phyloP scores from a whole-genome alignment of 2,113 vertebrate species.

The Heterochromis multidens region DNA sequence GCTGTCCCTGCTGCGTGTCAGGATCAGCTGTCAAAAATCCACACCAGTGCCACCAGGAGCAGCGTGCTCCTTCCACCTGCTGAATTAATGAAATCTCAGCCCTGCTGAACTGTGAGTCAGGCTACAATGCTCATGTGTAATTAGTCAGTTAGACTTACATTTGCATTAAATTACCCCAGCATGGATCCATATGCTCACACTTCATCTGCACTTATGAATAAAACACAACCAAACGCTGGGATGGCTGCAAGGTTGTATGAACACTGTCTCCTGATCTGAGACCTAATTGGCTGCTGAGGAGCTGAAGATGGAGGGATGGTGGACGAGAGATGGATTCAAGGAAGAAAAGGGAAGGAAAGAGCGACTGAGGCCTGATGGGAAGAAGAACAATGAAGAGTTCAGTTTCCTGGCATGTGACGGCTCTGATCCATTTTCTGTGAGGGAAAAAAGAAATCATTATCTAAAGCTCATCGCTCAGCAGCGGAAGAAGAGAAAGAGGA shows the following conservation, averaged over 20 bases:
- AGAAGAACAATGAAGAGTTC: neutral
- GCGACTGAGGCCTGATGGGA: neutral
- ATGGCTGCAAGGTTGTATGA: neutral
- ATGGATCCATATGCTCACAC: neutral
- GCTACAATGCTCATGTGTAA: neutral
- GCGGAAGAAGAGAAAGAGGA: neutral
- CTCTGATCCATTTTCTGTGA: neutral
- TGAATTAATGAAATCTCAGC: accelerated
- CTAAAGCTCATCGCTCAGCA: neutral
- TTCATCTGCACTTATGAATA: neutral
- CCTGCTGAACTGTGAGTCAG: accelerated
- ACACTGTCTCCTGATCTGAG: neutral
- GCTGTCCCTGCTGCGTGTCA: neutral
- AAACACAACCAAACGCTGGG: neutral
- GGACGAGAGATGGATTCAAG: neutral
- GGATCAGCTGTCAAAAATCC: neutral
- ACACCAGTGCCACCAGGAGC: neutral
- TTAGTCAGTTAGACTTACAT: neutral
- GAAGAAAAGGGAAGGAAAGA: neutral
- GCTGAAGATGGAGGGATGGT: neutral
- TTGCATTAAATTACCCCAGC: neutral
- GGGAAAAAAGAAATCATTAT: neutral
- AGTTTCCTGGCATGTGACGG: neutral
- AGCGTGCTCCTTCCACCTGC: neutral
- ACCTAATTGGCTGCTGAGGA: neutral